Conservation (phyloP, 2,113 vertebrate genomes). For the Petrocephalus microphthalmus region DNA sequence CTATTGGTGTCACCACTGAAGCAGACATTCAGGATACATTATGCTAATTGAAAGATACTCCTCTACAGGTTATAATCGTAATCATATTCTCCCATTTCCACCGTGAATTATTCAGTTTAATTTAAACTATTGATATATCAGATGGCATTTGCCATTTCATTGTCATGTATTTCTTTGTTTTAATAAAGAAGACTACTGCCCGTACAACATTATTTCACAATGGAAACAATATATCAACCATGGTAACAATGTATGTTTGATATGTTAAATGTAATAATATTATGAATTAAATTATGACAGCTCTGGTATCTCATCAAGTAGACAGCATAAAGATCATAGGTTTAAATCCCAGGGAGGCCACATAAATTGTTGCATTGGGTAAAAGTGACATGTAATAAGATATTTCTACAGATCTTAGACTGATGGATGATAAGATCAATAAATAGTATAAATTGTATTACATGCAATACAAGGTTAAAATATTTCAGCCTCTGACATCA, state of each 20-base stretch:
- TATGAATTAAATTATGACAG: not conserved
- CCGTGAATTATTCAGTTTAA: not conserved
- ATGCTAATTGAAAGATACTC: not conserved
- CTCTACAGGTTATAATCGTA: not conserved
- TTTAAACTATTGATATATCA: not conserved
- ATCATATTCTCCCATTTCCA: not conserved
- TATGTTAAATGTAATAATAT: not conserved
- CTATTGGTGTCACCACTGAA: not conserved
- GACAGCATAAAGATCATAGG: not conserved
- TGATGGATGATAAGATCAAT: not conserved
- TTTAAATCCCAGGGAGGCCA: not conserved
- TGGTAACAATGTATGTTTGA: not conserved
- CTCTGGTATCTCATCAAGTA: not conserved
- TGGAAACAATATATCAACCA: not conserved
- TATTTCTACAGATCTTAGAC: not conserved
- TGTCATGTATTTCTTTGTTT: not conserved
- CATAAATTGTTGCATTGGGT: too few relatives aligned
- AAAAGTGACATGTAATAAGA: not conserved
- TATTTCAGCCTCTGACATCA: not conserved
- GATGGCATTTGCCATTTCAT: not conserved
- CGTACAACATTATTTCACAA: not conserved
- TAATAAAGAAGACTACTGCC: not conserved
- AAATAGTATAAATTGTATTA: not conserved
- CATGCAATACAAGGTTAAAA: not conserved
- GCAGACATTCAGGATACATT: not conserved